Conservation (phyloP, 2,888 invertebrate species). For the Chrysodeixis includens region DNA sequence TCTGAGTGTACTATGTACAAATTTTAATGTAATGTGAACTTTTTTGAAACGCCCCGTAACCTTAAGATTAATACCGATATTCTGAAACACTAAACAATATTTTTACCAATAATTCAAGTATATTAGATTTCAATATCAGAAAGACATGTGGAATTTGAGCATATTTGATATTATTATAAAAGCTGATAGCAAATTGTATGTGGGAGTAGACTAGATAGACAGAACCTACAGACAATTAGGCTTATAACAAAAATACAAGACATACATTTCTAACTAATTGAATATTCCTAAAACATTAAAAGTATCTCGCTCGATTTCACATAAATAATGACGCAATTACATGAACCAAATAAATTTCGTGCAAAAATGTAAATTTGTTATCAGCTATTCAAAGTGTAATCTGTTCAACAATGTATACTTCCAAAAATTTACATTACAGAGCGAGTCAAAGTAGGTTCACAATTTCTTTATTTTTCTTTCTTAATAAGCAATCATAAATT, state of each 20-base stretch:
- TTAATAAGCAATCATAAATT: conserved; percentile 60
- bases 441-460: conserved; percentile 7
- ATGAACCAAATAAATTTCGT: neutral
- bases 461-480: conserved; percentile 37
- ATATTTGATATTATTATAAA: too few species aligned
- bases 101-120: too few species aligned
- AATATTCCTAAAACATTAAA: neutral
- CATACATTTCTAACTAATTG: neutral
- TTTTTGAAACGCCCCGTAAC: too few species aligned
- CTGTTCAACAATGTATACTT: conserved; percentile 1
- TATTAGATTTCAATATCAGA: too few species aligned
- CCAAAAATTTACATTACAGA: conserved; percentile 8
- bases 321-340: neutral
- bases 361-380: conserved; percentile 1
- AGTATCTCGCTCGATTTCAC: neutral
- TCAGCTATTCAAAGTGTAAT: conserved; percentile 1
- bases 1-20: too few species aligned
- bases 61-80: too few species aligned
- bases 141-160: too few species aligned
- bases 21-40: too few species aligned
- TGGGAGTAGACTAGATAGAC: too few species aligned
- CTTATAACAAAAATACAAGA: neutral
- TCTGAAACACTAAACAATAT: too few species aligned
- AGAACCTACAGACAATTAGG: too few species aligned
- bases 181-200: too few species aligned